phyloP scores from a whole-genome alignment of 2,888 invertebrate genomes.

The Suillia variegata region DNA sequence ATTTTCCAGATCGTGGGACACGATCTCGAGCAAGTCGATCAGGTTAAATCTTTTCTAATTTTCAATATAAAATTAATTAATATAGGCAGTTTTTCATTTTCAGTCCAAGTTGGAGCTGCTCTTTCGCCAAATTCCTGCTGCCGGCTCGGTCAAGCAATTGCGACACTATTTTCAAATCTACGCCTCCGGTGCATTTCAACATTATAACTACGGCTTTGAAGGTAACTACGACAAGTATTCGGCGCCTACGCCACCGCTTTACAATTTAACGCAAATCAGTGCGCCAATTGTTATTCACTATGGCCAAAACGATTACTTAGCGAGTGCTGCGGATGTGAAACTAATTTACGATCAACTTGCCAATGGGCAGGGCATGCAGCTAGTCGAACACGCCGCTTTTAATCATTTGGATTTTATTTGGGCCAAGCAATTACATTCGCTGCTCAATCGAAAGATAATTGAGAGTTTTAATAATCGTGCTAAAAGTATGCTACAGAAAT shows the following conservation, averaged over 20 bases:
- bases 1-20: too few species aligned
- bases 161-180: slow-evolving; percentile 24
- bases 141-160: slow-evolving; percentile 21
- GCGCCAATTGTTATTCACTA: slow-evolving; percentile 23
- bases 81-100: neutral
- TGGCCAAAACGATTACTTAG: slow-evolving; percentile 21
- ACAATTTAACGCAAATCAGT: neutral
- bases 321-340: slow-evolving; percentile 17
- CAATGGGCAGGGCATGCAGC: too few species aligned
- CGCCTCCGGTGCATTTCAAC: slow-evolving; percentile 24
- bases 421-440: too few species aligned
- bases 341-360: slow-evolving; percentile 11
- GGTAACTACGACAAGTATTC: slow-evolving; percentile 11
- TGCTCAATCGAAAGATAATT: too few species aligned
- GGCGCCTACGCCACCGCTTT: too few species aligned
- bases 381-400: too few species aligned
- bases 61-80: too few species aligned
- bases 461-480: too few species aligned
- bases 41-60: too few species aligned
- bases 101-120: slow-evolving; percentile 24
- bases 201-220: slow-evolving; percentile 27
- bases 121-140: slow-evolving; percentile 17
- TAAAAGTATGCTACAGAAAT: too few species aligned
- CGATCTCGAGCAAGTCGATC: too few species aligned
- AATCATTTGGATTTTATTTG: too few species aligned